These are phyloP conservation scores for Zaprionus camerounensis DNA, from an alignment of 1,140 invertebrate species.

Conservation along the genomic window DNA sequence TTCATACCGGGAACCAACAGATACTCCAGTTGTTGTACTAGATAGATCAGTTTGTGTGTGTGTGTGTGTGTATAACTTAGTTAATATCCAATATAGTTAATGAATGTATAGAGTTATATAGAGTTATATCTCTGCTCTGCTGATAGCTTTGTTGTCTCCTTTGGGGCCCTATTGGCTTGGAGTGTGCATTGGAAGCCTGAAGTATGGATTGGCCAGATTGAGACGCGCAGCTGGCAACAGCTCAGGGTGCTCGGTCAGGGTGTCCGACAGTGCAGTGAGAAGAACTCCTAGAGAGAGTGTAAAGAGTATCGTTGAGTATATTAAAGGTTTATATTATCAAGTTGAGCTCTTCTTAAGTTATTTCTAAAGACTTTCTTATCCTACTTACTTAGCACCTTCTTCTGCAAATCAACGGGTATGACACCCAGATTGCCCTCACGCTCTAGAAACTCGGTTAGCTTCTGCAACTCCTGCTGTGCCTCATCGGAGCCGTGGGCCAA, in stretches of 20 bases:
- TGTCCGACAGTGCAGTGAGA: constrained; percentile 89
- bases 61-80: constrained; percentile 28
- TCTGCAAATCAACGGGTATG: constrained; percentile 88
- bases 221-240: constrained; percentile 85
- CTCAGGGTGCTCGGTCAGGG: constrained; percentile 88
- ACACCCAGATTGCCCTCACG: constrained; percentile 88
- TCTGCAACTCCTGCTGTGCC: constrained; percentile 88
- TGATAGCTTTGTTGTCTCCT: constrained; percentile 43
- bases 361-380: not conserved
- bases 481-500: constrained; percentile 87
- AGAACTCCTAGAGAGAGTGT: constrained; percentile 86
- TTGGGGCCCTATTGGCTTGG: constrained; percentile 54
- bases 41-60: constrained; percentile 1
- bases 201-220: constrained; percentile 73
- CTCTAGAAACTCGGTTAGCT: constrained; percentile 89
- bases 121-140: constrained; percentile 41
- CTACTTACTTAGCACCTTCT: constrained; percentile 89
- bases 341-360: too few relatives aligned
- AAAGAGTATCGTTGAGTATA: not conserved
- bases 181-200: constrained; percentile 74
- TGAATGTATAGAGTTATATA: constrained; percentile 51
- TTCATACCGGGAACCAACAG: constrained; percentile 13
- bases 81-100: constrained; percentile 62
- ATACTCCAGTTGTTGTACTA: constrained; percentile 27
- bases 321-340: too few relatives aligned